Conservation (phyloP, 2,797 vertebrate species). For the Pagetopsis macropterus region DNA sequence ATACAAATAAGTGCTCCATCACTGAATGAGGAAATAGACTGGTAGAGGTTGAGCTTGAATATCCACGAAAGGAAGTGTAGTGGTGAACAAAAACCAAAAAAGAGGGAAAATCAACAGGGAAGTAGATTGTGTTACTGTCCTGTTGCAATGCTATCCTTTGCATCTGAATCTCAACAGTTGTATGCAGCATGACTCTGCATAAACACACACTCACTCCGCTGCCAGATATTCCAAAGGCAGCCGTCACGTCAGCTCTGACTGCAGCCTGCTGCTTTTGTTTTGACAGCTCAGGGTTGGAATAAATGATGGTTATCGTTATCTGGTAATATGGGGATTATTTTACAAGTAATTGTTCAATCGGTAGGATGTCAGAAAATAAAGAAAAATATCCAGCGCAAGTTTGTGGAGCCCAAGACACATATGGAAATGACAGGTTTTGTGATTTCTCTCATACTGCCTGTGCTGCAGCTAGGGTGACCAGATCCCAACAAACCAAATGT, state of each 20-base stretch:
- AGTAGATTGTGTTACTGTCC: slow-evolving; percentile 17
- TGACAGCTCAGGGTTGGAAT: neutral
- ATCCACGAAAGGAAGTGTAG: slow-evolving; percentile 14
- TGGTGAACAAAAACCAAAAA: slow-evolving; percentile 5
- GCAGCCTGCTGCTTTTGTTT: neutral
- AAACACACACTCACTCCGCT: slow-evolving; percentile 51
- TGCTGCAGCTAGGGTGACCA: too few relatives aligned
- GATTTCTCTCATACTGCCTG: too few relatives aligned
- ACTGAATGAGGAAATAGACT: slow-evolving; percentile 2
- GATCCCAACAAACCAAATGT: too few relatives aligned
- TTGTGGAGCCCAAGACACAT: neutral
- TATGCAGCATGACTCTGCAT: slow-evolving; percentile 71
- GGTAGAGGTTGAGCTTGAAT: slow-evolving; percentile 1
- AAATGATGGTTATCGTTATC: slow-evolving; percentile 1
- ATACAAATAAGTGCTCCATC: neutral
- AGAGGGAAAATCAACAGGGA: neutral
- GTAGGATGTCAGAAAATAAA: neutral
- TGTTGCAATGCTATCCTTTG: slow-evolving; percentile 29
- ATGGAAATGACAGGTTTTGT: neutral
- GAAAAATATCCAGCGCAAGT: neutral
- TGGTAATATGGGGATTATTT: neutral
- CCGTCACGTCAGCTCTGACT: slow-evolving; percentile 28
- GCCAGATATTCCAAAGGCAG: slow-evolving; percentile 34
- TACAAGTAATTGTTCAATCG: neutral
- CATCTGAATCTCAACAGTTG: slow-evolving; percentile 57